phyloP scores from a whole-genome alignment of 2,888 invertebrate species.

The Hirtodrosophila duncani region DNA sequence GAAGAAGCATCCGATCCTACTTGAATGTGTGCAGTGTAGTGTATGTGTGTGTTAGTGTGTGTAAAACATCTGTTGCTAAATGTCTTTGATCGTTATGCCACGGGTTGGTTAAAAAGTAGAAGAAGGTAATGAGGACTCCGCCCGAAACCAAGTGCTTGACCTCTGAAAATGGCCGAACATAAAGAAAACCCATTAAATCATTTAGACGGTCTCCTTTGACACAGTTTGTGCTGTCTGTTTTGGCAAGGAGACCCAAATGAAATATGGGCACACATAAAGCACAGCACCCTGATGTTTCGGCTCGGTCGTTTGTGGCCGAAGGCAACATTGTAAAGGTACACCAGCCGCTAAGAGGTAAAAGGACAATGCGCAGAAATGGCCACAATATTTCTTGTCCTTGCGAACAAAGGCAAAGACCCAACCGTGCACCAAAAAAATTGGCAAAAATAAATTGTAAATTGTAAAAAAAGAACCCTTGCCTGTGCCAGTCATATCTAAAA shows the following conservation, averaged over 20 bases:
- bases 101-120: constrained; percentile 26
- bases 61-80: constrained; percentile 43
- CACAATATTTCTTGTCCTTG: constrained; percentile 30
- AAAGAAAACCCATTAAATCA: constrained; percentile 57
- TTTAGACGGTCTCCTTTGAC: constrained; percentile 37
- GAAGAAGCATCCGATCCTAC: constrained; percentile 24
- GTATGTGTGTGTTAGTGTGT: constrained; percentile 1
- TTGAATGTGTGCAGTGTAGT: constrained; percentile 9
- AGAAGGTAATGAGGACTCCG: constrained; percentile 33
- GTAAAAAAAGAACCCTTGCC: constrained; percentile 34
- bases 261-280: constrained; percentile 47
- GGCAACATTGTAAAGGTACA: constrained; percentile 16
- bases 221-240: constrained; percentile 18
- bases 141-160: constrained; percentile 30
- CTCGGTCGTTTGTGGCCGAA: constrained; percentile 17
- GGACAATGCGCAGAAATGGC: constrained; percentile 42
- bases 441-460: constrained; percentile 37
- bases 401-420: constrained; percentile 29
- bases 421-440: constrained; percentile 18
- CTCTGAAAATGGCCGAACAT: constrained; percentile 14
- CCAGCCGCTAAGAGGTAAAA: constrained; percentile 30
- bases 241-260: constrained; percentile 15
- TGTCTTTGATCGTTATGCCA: constrained; percentile 50
- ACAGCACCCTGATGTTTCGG: constrained; percentile 17
- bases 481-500: background rate